Base-by-base conservation (phyloP, 2,888 invertebrate species). In the Syritta pipiens region DNA sequence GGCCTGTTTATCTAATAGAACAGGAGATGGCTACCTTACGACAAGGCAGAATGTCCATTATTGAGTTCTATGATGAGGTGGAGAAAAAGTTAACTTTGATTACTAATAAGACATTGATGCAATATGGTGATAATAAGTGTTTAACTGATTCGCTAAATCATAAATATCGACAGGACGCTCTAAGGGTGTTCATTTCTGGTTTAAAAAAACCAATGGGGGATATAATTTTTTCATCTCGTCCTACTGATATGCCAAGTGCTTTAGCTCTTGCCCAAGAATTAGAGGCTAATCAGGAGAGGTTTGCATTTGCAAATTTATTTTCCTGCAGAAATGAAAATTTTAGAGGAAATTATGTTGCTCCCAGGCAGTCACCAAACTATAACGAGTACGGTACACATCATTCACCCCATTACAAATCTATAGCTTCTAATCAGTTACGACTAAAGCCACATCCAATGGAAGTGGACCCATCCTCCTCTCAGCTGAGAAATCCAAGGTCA, bases 81-180 rank as follows among this genome's bases (percentile, higher is more conserved):
- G 81, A 82, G 32, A 68, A 67, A 35, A 82, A 79, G 20, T 20
- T 82, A 9, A 76, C 82, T 0, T 22, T 81, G 1, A 42, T 83
- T 14, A 60, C 69, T 3, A 82, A 82, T 26, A 83, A 83, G 26
- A 81, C 53, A 0, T 63, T 81, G n/a, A 82, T 82, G 82, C 44
- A 62, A 0, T 14, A 63, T 22, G 74, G 82, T 4, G 46, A 67
- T 1, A 60, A 46, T 7, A 46, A 44, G 7, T 46, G 7, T 7
- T 17, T 82, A n/a, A 67, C 60, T 9, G 60, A 81, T n/a, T 53
- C 69, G 0, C 57, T 82, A n/a, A 79, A 69, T 26, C 53, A 81
- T 26, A 83, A 77, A 71, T 81, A 82, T 37, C 63, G 76, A 2
- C 68, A 65, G 22, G 71, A 82, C 30, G 65, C 79, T 1, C 26